Conservation (phyloP, 2,888 invertebrate genomes). For the Endotricha flammealis region DNA sequence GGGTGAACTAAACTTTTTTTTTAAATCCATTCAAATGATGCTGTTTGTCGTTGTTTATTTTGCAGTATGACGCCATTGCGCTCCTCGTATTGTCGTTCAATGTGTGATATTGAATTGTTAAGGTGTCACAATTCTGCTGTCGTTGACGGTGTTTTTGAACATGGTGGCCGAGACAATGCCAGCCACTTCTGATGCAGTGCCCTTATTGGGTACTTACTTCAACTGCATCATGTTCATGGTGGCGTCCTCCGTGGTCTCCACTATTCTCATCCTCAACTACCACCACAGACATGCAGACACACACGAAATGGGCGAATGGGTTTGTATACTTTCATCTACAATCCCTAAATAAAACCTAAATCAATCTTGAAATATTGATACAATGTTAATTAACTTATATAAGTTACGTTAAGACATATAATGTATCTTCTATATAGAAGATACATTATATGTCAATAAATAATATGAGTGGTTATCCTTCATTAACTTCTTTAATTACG, state of each 20-base stretch:
- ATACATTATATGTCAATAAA: too few species aligned
- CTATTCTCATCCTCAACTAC: conserved; percentile 98
- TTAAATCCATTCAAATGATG: conserved; percentile 2
- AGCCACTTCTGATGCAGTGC: conserved; percentile 96
- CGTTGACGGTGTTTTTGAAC: conserved; percentile 98
- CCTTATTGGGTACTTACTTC: conserved; percentile 95
- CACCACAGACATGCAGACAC: conserved; percentile 98
- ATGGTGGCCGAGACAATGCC: conserved; percentile 99
- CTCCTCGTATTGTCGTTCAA: too few species aligned
- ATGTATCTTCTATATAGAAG: too few species aligned
- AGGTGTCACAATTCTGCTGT: conserved; percentile 98
- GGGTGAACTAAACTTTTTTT: conserved; percentile 11
- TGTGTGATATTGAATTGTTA: too few species aligned
- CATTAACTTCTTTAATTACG: too few species aligned
- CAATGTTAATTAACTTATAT: too few species aligned
- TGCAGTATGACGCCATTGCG: too few species aligned
- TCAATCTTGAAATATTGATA: too few species aligned
- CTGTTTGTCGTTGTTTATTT: too few species aligned
- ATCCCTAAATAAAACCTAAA: too few species aligned
- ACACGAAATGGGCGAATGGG: conserved; percentile 98
- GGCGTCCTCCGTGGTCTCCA: conserved; percentile 98
- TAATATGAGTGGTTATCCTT: too few species aligned
- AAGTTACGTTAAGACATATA: too few species aligned
- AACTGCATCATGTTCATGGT: conserved; percentile 99
- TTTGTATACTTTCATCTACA: conserved; percentile 65